These are phyloP conservation scores for Acanthornis magna DNA, from an alignment of 2,797 vertebrate species.

Conservation along the genomic window DNA sequence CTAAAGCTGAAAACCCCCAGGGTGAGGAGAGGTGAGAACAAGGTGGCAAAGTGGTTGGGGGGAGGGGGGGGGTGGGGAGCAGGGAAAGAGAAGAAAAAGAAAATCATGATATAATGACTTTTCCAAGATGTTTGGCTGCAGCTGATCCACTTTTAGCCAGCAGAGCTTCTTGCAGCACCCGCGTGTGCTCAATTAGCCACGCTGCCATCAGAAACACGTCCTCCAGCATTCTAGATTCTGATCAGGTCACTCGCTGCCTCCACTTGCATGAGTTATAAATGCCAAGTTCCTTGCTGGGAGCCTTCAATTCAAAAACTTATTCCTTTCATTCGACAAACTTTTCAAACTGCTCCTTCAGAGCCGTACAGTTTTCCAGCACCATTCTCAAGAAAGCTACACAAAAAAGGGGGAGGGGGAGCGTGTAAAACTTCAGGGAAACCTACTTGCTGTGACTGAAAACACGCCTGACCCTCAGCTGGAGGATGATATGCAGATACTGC, in stretches of 20 bases:
- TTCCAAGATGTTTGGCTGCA: background rate
- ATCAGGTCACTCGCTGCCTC: slow-evolving; percentile 3
- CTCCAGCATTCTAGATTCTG: background rate
- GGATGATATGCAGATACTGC: slow-evolving; percentile 14
- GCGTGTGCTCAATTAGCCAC: rapidly evolving
- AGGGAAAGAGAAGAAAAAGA: background rate
- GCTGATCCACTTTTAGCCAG: background rate
- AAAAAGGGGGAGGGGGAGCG: background rate
- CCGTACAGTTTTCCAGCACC: background rate
- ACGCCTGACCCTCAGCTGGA: slow-evolving; percentile 34
- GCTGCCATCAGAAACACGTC: background rate
- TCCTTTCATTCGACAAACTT: background rate
- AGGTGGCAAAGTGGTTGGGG: background rate
- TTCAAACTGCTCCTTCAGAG: background rate
- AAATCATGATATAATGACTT: background rate
- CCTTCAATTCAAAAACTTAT: background rate
- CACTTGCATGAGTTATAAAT: background rate
- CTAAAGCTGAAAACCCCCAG: background rate
- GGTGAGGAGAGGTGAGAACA: background rate
- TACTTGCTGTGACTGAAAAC: background rate
- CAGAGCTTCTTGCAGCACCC: background rate
- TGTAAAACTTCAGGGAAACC: background rate
- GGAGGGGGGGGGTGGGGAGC: too few relatives aligned
- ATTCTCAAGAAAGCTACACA: background rate
- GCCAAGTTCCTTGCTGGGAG: background rate